These are phyloP conservation scores for Gasterosteus aculeatus DNA, from an alignment of 2,113 vertebrate genomes.

Conservation along the genomic window DNA sequence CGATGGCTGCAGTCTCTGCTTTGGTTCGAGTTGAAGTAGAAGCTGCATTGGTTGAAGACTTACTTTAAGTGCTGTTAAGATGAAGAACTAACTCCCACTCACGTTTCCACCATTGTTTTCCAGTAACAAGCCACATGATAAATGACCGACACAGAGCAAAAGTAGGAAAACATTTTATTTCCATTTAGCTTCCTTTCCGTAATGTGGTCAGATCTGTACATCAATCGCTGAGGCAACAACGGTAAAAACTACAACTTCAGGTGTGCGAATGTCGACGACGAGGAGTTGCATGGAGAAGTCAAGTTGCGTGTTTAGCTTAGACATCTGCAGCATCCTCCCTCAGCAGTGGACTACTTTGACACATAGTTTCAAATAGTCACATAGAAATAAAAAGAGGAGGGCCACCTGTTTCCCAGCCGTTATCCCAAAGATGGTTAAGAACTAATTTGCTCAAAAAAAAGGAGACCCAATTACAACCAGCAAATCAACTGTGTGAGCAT, in stretches of 20 bases:
- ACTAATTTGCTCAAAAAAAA: background rate
- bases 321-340: background rate
- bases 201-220: background rate
- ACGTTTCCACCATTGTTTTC: background rate
- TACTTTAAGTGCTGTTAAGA: background rate
- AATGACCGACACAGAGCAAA: background rate
- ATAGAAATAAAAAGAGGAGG: background rate
- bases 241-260: too few species aligned
- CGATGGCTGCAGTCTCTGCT: background rate
- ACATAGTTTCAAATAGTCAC: background rate
- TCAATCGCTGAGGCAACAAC: background rate
- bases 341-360: background rate
- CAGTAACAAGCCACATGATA: background rate
- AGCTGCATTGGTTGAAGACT: slow-evolving; percentile 2
- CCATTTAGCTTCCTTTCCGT: background rate
- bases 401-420: background rate
- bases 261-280: too few species aligned
- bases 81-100: background rate
- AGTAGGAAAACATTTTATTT: background rate
- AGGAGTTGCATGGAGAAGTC: too few species aligned
- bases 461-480: background rate
- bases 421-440: background rate
- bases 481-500: background rate
- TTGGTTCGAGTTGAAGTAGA: background rate
- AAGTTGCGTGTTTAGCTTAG: too few species aligned